Evolutionary conservation across 2,888 invertebrate species (phyloP), one percentile per base, ranked within the genome.

Genomic region (Cerastis rubricosa): DNA sequence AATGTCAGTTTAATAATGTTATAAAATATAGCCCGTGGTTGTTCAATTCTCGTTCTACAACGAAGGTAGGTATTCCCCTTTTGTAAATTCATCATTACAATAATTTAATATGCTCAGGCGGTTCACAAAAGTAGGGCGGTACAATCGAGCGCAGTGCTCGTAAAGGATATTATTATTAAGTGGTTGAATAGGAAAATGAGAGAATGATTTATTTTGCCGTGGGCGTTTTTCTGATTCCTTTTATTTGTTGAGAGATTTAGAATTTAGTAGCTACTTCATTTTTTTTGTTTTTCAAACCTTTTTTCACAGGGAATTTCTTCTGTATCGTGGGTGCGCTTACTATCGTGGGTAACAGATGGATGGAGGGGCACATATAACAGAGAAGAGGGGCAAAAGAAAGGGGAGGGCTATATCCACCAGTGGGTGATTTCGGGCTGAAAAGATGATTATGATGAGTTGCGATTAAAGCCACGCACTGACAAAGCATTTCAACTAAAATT

Each of bases 61-160:
- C 80, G 67, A 76, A 80, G 82, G 80, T 86, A 78, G 82, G 80
- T 86, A 86, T 85, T 82, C 79, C 78, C 84, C 87, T 87, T 90
- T 89, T 84, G 86, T 89, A 86, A 89, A 91, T 91, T 91, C 87
- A 89, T 90, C 88, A 89, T 89, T 89, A 89, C 87, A 80, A 88
- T 91, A 90, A 90, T 91, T 90, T 91, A 87, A 90, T 90, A 87
- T 86, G 88, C 83, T 86, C 81, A 79, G 79, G 71, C 85, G 80
- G 76, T 79, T 57, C 74, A 74, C 70, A 74, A 83, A 89, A 87
- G 85, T 88, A 80, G 88, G 86, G 73, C 85, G 72, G 84, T 87
- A 89, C 86, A 83, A 77, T 87, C 74, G 85, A 72, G 80, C 57
- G 68, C 81, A 89, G 76, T 72, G 66, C 66, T 73, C 78, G 65